Percentiles rank a stretch among this genome's conserved stretches.
Conservation (phyloP, 2,888 invertebrate species). For the Ethmia dodecea region DNA sequence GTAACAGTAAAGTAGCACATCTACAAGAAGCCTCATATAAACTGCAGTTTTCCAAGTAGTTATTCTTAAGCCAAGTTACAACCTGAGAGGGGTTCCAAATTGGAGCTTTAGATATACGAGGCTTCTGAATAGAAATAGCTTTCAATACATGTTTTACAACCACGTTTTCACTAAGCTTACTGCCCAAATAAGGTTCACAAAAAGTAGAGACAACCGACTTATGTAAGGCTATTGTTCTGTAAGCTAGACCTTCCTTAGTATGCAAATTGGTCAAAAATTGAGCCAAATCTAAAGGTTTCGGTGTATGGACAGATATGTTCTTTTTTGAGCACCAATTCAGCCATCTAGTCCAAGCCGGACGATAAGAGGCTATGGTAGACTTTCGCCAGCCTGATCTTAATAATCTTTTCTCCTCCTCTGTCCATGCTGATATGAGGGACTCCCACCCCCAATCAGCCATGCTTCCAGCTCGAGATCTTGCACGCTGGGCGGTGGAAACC, state of each 20-base stretch:
- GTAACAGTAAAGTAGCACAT: neutral
- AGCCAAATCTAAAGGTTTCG: slow-evolving; percentile 7
- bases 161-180: neutral
- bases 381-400: slow-evolving; percentile 18
- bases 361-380: slow-evolving; percentile 20
- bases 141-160: slow-evolving; percentile 8
- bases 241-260: slow-evolving; percentile 10
- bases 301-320: slow-evolving; percentile 2
- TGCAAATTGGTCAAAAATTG: slow-evolving; percentile 8
- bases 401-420: slow-evolving; percentile 11
- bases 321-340: slow-evolving; percentile 9
- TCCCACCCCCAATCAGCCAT: slow-evolving; percentile 24
- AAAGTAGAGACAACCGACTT: slow-evolving; percentile 5
- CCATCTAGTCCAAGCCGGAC: slow-evolving; percentile 12
- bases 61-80: slow-evolving; percentile 16
- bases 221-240: slow-evolving; percentile 12
- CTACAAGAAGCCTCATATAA: neutral
- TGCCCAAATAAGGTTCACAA: neutral
- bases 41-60: neutral
- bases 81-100: slow-evolving; percentile 9
- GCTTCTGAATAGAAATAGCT: slow-evolving; percentile 5
- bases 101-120: slow-evolving; percentile 1
- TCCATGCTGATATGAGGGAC: slow-evolving; percentile 13
- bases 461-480: slow-evolving; percentile 12
- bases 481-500: slow-evolving; percentile 11